A percentile compares a stretch with the other conserved stretches of the same genome.
Evolutionary conservation across 2,113 vertebrate genomes (phyloP).

Genomic region (Spea multiplicata): DNA sequence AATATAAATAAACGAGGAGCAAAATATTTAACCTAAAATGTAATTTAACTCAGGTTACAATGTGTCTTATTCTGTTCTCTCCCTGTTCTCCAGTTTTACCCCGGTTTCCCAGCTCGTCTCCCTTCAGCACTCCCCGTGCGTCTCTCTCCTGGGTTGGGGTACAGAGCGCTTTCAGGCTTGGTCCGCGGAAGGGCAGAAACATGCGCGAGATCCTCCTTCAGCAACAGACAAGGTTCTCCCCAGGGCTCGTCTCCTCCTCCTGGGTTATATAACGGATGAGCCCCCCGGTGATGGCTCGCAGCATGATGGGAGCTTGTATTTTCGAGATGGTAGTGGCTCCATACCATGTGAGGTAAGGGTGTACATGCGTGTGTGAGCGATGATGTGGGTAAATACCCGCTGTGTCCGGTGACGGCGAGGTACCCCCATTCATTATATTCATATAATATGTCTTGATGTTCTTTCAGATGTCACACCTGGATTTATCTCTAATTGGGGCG

Average conservation of each 20-base stretch:
- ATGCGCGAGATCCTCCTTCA: constrained; percentile 52
- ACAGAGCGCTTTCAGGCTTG: constrained; percentile 70
- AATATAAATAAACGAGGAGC: no score
- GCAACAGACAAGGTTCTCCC: constrained; percentile 52
- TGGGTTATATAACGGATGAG: constrained; percentile 69
- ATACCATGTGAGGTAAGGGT: constrained; percentile 70
- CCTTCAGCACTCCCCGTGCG: constrained; percentile 68
- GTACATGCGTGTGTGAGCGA: neutral
- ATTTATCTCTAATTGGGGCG: constrained; percentile 63
- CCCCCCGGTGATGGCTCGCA: constrained; percentile 46
- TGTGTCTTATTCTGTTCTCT: neutral
- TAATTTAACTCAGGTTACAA: no score
- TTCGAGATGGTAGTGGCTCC: constrained; percentile 68
- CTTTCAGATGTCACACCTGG: constrained; percentile 65
- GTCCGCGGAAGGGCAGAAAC: constrained; percentile 53
- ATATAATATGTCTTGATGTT: neutral
- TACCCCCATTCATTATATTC: neutral
- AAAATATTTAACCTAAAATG: no score
- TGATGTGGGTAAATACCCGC: neutral
- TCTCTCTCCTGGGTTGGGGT: constrained; percentile 76
- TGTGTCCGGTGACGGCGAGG: neutral
- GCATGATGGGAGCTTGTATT: constrained; percentile 60
- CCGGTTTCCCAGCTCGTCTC: constrained; percentile 68
- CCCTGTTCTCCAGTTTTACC: constrained; percentile 58
- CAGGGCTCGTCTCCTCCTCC: constrained; percentile 71